Evolutionary conservation across 2,797 vertebrate genomes (phyloP).

Genomic region (Bradypus variegatus): DNA sequence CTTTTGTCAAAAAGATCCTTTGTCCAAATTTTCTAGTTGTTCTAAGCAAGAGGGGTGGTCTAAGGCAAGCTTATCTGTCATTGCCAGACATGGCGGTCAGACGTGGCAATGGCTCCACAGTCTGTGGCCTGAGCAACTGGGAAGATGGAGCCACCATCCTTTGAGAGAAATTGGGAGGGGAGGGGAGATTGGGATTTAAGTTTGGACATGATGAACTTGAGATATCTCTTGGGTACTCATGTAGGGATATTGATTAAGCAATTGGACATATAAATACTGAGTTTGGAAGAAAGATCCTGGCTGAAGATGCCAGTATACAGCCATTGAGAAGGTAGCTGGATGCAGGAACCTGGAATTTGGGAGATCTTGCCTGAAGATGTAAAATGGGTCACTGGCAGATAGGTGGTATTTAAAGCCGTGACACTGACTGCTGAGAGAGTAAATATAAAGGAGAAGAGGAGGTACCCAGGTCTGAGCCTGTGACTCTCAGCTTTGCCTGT

Average conservation of each 20-base stretch:
- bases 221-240: no score
- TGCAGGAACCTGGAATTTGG: neutral
- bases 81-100: no score
- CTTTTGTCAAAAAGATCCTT: neutral
- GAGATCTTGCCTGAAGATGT: neutral
- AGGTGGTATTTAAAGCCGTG: neutral
- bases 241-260: neutral
- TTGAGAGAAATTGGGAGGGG: neutral
- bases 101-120: no score
- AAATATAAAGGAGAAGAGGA: fast-evolving
- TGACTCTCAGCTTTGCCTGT: neutral
- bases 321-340: fast-evolving
- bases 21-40: neutral
- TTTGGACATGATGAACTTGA: no score
- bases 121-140: neutral
- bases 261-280: neutral
- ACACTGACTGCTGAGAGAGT: no score
- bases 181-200: neutral
- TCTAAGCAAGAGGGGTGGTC: neutral
- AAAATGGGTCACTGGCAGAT: neutral
- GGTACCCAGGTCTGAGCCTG: fast-evolving
- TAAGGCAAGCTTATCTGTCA: neutral
- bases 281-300: neutral
- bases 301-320: no score
- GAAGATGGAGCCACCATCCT: fast-evolving